A percentile compares a stretch with the other conserved stretches of the same genome.
These are phyloP conservation scores for Anarsia innoxiella DNA, from an alignment of 2,888 invertebrate species.

Conservation along the genomic window DNA sequence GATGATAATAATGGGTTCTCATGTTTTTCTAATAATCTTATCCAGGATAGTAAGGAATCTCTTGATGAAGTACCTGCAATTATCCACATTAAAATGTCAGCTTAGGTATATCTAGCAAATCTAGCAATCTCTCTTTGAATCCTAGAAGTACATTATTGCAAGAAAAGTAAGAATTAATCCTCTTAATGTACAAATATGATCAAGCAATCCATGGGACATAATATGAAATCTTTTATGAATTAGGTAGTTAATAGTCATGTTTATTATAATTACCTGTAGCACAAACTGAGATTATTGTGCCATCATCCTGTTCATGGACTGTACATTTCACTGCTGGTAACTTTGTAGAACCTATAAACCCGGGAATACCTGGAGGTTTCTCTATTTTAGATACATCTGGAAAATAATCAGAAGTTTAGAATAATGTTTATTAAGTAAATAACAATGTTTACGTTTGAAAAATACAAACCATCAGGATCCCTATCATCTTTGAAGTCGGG, in stretches of 20 bases:
- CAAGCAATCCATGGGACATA: too few relatives aligned
- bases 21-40: conserved; percentile 84
- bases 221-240: too few relatives aligned
- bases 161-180: too few relatives aligned
- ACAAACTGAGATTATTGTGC: conserved; percentile 89
- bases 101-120: too few relatives aligned
- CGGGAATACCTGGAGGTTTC: conserved; percentile 73
- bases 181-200: neutral
- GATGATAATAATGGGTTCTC: conserved; percentile 82
- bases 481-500: conserved; percentile 52
- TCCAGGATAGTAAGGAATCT: conserved; percentile 95
- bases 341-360: conserved; percentile 58
- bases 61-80: conserved; percentile 85
- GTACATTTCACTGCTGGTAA: conserved; percentile 73
- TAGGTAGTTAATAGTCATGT: too few relatives aligned
- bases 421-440: neutral
- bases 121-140: too few relatives aligned
- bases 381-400: conserved; percentile 82
- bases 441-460: neutral
- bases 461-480: neutral
- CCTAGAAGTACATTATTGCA: too few relatives aligned
- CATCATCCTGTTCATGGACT: conserved; percentile 95
- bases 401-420: conserved; percentile 32
- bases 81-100: neutral
- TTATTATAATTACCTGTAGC: conserved; percentile 78